phyloP scores from a whole-genome alignment of 2,797 vertebrate species.

The Morelia viridis region DNA sequence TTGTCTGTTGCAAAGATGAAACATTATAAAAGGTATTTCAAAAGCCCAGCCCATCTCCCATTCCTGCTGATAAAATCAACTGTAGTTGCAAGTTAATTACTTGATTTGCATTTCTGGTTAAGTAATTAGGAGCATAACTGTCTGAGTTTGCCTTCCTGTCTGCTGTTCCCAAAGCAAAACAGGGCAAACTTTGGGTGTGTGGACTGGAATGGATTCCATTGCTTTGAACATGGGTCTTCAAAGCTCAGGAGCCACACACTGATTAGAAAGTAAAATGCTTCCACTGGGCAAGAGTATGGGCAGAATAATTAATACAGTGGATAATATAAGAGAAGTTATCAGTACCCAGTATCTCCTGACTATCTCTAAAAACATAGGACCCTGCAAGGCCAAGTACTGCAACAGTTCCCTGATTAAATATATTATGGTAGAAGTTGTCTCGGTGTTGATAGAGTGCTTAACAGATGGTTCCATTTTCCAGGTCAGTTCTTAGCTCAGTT shows the following conservation, averaged over 20 bases:
- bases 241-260: background rate
- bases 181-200: background rate
- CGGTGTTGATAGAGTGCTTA: background rate
- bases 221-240: background rate
- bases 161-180: background rate
- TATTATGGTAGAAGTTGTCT: background rate
- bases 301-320: background rate
- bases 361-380: background rate
- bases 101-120: conserved; percentile 25
- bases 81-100: conserved; percentile 9
- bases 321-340: background rate
- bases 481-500: background rate
- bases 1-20: background rate
- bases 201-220: background rate
- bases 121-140: background rate
- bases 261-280: background rate
- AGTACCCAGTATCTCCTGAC: background rate
- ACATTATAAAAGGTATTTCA: background rate
- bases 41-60: background rate
- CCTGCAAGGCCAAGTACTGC: background rate
- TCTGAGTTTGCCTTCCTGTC: conserved; percentile 3
- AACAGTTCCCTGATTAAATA: background rate
- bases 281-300: background rate
- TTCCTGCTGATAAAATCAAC: conserved; percentile 4
- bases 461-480: background rate